Conservation (phyloP, 2,888 invertebrate species). For the Unio delphinus region DNA sequence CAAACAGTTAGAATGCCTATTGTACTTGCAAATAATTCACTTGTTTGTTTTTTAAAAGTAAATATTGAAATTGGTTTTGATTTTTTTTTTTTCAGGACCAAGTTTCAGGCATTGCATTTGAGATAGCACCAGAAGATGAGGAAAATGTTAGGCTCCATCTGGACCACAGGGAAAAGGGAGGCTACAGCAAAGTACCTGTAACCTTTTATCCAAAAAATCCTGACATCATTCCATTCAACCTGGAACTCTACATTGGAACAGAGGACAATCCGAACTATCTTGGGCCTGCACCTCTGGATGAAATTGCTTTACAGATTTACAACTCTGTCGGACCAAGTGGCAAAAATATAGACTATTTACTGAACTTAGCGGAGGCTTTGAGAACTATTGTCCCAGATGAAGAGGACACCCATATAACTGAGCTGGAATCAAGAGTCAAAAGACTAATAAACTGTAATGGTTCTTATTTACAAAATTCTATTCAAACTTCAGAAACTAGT, state of each 20-base stretch:
- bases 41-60: no score
- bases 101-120: conserved; percentile 95
- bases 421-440: conserved; percentile 79
- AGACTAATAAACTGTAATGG: conserved; percentile 2
- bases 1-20: no score
- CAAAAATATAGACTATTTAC: conserved; percentile 91
- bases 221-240: conserved; percentile 75
- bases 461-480: no score
- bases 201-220: conserved; percentile 79
- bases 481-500: no score
- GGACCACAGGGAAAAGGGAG: conserved; percentile 93
- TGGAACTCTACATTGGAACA: conserved; percentile 87
- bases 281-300: conserved; percentile 82
- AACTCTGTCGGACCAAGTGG: conserved; percentile 86
- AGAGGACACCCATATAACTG: conserved; percentile 83
- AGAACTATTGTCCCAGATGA: conserved; percentile 79
- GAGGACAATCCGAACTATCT: conserved; percentile 85
- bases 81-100: conserved; percentile 72
- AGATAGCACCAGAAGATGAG: conserved; percentile 81
- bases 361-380: conserved; percentile 86
- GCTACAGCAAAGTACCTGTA: conserved; percentile 83
- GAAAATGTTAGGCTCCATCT: conserved; percentile 83
- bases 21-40: no score
- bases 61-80: conserved; percentile 1
- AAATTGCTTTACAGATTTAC: conserved; percentile 86